Evolutionary conservation across 2,888 invertebrate genomes (phyloP).

Genomic region (Gandaritis pyraliata): DNA sequence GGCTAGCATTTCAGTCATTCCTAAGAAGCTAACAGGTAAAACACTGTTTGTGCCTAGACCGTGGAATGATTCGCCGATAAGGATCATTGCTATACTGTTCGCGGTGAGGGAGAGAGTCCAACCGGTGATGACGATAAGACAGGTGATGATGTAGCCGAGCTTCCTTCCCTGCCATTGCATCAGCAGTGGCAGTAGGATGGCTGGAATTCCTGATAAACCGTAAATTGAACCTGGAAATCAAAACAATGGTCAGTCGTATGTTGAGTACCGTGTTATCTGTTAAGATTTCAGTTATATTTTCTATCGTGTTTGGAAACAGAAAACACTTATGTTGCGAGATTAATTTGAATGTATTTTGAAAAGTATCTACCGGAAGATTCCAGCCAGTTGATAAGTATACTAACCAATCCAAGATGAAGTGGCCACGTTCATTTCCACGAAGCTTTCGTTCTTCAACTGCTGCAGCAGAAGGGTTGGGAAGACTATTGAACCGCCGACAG

Average conservation of each 20-base stretch:
- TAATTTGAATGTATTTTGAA: too few species aligned
- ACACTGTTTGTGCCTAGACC: conserved; percentile 36
- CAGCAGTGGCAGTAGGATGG: conserved; percentile 31
- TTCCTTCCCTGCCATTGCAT: conserved; percentile 41
- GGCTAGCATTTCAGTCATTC: conserved; percentile 36
- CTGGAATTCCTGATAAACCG: conserved; percentile 39
- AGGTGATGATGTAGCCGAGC: conserved; percentile 29
- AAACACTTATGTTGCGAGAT: too few species aligned
- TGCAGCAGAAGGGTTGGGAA: conserved; percentile 35
- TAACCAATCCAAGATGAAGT: conserved; percentile 37
- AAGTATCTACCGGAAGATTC: too few species aligned
- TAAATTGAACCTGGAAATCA: conserved; percentile 37
- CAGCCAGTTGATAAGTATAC: not conserved
- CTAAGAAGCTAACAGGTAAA: conserved; percentile 27
- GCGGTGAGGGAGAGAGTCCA: conserved; percentile 31
- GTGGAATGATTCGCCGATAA: conserved; percentile 35
- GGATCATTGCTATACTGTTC: conserved; percentile 15
- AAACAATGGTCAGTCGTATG: not conserved
- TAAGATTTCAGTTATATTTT: too few species aligned
- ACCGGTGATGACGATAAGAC: conserved; percentile 29
- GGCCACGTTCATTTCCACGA: conserved; percentile 29
- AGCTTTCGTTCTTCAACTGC: conserved; percentile 37
- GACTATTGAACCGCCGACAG: conserved; percentile 32
- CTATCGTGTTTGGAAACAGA: too few species aligned
- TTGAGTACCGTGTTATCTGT: too few species aligned